Evolutionary conservation across 2,888 invertebrate genomes (phyloP).

Genomic region (Fabriciana adippe): DNA sequence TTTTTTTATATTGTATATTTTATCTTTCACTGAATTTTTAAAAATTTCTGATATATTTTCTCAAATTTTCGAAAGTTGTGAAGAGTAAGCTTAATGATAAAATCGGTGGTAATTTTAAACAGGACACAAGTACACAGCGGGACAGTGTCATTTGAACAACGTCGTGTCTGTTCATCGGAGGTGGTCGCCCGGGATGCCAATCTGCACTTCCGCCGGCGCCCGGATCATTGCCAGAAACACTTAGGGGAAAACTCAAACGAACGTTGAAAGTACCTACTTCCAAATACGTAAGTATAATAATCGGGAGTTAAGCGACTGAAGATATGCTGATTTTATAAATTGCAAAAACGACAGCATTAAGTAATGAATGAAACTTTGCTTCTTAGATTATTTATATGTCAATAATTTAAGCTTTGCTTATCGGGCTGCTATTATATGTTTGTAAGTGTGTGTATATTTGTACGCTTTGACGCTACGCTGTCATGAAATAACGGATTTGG

Average conservation of each 20-base stretch:
- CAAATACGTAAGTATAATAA: constrained; percentile 22
- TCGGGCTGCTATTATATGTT: too few species aligned
- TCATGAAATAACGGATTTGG: too few species aligned
- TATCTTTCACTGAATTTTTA: too few species aligned
- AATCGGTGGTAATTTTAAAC: constrained; percentile 26
- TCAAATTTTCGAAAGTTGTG: too few species aligned
- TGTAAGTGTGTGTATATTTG: too few species aligned
- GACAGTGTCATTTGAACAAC: constrained; percentile 49
- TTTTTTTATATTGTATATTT: too few species aligned
- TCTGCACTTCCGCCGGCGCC: constrained; percentile 76
- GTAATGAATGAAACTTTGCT: too few species aligned
- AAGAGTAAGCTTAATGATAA: background rate
- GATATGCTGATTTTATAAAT: background rate
- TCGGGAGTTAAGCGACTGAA: constrained; percentile 3
- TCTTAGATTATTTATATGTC: too few species aligned
- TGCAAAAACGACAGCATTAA: too few species aligned
- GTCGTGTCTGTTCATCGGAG: constrained; percentile 57
- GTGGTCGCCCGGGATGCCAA: constrained; percentile 65
- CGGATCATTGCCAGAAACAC: constrained; percentile 68
- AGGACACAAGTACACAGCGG: constrained; percentile 37
- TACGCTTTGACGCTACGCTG: too few species aligned
- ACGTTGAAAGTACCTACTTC: constrained; percentile 19
- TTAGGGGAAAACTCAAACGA: constrained; percentile 51
- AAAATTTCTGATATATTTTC: too few species aligned
- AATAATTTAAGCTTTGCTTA: too few species aligned